Evolutionary conservation across 2,797 vertebrate species (phyloP), one percentile per base, ranked within the genome.

Genomic region (Lithobates pipiens): DNA sequence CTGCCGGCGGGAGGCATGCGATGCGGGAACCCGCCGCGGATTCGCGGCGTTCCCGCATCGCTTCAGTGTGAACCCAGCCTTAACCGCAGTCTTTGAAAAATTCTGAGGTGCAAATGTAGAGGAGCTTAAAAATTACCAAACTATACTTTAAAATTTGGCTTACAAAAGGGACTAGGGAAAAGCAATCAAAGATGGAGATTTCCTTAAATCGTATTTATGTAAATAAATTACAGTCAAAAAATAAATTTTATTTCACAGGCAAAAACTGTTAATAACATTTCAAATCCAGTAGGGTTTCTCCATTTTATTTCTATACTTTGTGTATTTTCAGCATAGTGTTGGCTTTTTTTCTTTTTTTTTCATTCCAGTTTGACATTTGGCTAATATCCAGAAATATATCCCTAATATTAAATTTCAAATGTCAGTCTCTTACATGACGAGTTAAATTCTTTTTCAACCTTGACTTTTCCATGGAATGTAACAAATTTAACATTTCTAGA

Each of bases 331-430:
- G 21, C 21, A 23, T 61, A 61, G 21, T 76, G 46, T n/a, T 10
- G 23, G 39, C 13, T 18, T 16, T 69, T 57, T 73, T 29, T 57
- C 21, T 32, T 32, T 32, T 36, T 36, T 36, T 36, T 36, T 36
- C 16, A n/a, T 82, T 61, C 23, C 39, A 72, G 54, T 65, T 81
- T 81, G 42, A 57, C 50, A 42, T 27, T 63, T 82, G 27, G 13
- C n/a, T 39, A 42, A 25, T 11, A 73, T 67, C 65, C 72, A 74
- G 72, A 25, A 46, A 74, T 74, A 50, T 11, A 11, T 67, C 9
- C 65, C 65, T 67, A 67, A 67, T 67, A 67, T 67, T 67, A 74
- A 0, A 46, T 46, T 61, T 73, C 54, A 81, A 39, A 25, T 81
- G 50, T 39, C 54, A 73, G 13, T 42, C 34, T 7, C 32, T 63